Base-by-base conservation (phyloP, 1,140 invertebrate genomes). In the Drosophila ironensis region DNA sequence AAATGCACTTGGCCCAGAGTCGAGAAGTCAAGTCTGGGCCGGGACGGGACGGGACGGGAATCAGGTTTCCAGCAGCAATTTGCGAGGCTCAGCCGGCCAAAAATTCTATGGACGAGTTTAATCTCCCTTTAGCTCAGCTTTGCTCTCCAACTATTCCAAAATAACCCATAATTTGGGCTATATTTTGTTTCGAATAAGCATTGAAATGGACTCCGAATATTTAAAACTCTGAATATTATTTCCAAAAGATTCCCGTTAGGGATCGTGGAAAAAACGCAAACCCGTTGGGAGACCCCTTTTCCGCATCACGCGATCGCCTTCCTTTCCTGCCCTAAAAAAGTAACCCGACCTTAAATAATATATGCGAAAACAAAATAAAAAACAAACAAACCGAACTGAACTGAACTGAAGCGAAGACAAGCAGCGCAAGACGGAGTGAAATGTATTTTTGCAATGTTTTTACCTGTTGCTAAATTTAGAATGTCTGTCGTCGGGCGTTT, bases 381-480 rank as follows among this genome's bases (percentile, higher is more conserved):
- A 52, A 52, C 56, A 56, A 72, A 52, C 42, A 30, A 59, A 42
- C n/a, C n/a, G n/a, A n/a, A n/a, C n/a, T n/a, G n/a, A n/a, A n/a
- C n/a, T n/a, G n/a, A n/a, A 70, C 45, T 45, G 61, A 46, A 46
- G 47, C 17, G 28, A 59, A 59, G 11, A 27, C 57, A 27, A 44
- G n/a, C n/a, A n/a, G n/a, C n/a, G n/a, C 28, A 46, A 30, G 27
- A 59, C 11, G 51, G 16, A 9, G 53, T 9, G 59, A 46, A 30
- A 12, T 63, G 56, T 63, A 63, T 63, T 63, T 63, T 48, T 40
- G 59, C 59, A 63, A 40, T 63, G 46, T 72, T 61, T 78, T 78
- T 82, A 78, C 78, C 78, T 82, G 78, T 86, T 22, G 57, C 78
- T 82, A 82, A 82, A 78, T 86, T 78, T 84, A 82, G 74, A 86